Evolutionary conservation across 1,140 invertebrate species (phyloP).

Genomic region (Leptinotarsa lineolata): DNA sequence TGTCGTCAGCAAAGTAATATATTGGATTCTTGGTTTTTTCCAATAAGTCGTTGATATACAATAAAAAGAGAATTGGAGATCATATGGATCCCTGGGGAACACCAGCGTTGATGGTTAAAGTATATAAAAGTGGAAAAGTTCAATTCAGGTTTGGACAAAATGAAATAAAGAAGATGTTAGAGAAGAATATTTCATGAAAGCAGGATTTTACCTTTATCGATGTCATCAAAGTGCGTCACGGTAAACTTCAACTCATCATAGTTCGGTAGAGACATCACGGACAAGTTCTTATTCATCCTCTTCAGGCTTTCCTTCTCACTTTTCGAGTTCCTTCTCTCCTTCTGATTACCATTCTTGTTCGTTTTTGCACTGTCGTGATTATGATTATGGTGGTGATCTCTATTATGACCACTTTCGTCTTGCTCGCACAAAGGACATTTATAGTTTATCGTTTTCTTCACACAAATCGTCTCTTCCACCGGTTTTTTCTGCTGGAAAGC

Average conservation of each 20-base stretch:
- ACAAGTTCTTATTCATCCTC: conserved; percentile 47
- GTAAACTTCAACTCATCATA: conserved; percentile 58
- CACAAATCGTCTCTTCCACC: conserved; percentile 49
- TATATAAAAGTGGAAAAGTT: rapidly evolving
- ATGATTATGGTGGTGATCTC: conserved; percentile 45
- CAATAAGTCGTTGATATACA: too few relatives aligned
- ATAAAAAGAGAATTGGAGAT: too few relatives aligned
- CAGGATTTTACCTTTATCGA: conserved; percentile 28
- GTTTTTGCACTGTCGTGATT: conserved; percentile 24
- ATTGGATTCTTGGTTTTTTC: too few relatives aligned
- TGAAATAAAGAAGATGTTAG: too few relatives aligned
- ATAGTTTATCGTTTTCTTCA: conserved; percentile 51
- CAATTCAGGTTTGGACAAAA: too few relatives aligned
- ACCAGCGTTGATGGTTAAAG: too few relatives aligned
- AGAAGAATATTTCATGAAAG: too few relatives aligned
- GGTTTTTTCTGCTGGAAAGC: conserved; percentile 44
- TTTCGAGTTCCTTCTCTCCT: conserved; percentile 16
- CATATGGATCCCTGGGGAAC: too few relatives aligned
- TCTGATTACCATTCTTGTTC: conserved; percentile 31
- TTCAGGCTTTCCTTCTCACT: conserved; percentile 28
- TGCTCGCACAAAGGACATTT: conserved; percentile 46
- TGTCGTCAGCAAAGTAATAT: too few relatives aligned
- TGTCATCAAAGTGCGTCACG: conserved; percentile 43
- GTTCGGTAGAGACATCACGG: conserved; percentile 60
- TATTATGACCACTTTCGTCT: conserved; percentile 43